These are phyloP conservation scores for Aromia moschata DNA, from an alignment of 2,888 invertebrate species.

Conservation along the genomic window DNA sequence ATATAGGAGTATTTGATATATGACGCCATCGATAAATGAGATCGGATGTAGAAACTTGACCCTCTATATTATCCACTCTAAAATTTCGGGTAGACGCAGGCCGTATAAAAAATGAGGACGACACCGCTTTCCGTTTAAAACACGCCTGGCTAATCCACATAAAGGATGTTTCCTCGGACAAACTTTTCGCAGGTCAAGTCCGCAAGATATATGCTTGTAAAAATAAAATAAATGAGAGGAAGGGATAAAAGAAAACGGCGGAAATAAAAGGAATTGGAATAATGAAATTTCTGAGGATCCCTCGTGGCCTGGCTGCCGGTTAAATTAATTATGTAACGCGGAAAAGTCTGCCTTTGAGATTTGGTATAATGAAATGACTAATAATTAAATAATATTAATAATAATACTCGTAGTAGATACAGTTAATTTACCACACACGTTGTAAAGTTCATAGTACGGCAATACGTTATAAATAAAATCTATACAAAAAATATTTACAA, in stretches of 20 bases:
- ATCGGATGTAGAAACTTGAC: too few relatives aligned
- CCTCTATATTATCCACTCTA: neutral
- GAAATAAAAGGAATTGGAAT: constrained; percentile 30
- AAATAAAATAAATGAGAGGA: constrained; percentile 39
- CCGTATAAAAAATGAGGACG: neutral
- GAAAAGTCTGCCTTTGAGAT: too few relatives aligned
- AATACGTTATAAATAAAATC: too few relatives aligned
- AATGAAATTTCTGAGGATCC: constrained; percentile 35
- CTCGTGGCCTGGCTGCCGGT: constrained; percentile 6
- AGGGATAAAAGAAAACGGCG: constrained; percentile 24
- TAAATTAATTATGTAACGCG: constrained; percentile 23
- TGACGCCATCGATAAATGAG: too few relatives aligned
- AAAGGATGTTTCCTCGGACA: constrained; percentile 19
- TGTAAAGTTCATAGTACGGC: too few relatives aligned
- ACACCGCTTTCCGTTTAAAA: neutral
- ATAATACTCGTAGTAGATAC: too few relatives aligned
- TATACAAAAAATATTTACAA: too few relatives aligned
- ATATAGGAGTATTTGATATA: too few relatives aligned
- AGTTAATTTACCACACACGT: too few relatives aligned
- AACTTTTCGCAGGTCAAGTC: constrained; percentile 32
- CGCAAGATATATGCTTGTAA: constrained; percentile 41
- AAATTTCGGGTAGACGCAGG: neutral
- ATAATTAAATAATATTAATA: too few relatives aligned
- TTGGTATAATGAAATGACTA: too few relatives aligned
- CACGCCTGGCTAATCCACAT: constrained; percentile 8